Conservation (phyloP, 2,888 invertebrate species). For the Volucella zonaria region DNA sequence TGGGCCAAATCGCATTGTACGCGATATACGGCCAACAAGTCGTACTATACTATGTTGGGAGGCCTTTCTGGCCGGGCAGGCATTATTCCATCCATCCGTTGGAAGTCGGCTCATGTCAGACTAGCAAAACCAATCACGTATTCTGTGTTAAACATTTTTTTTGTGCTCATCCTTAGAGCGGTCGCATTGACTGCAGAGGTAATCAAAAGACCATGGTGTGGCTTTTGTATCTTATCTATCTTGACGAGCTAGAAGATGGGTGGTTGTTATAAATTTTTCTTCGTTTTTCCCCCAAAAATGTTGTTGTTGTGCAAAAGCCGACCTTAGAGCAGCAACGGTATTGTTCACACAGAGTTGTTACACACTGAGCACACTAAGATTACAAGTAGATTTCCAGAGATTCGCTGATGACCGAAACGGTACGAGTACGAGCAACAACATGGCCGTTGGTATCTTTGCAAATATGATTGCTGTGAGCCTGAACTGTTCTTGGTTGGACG, state of each 20-base stretch:
- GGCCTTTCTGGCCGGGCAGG: slow-evolving; percentile 31
- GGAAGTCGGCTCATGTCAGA: slow-evolving; percentile 64
- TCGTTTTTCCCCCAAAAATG: not conserved
- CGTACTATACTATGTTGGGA: slow-evolving; percentile 28
- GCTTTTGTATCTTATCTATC: slow-evolving; percentile 55
- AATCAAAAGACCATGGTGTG: slow-evolving; percentile 60
- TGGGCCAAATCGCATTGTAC: slow-evolving; percentile 65
- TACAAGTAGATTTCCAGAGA: slow-evolving; percentile 38
- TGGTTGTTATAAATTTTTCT: slow-evolving; percentile 61
- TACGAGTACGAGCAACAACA: too few species aligned
- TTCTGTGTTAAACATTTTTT: slow-evolving; percentile 83
- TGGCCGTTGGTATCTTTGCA: too few species aligned
- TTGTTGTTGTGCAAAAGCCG: slow-evolving; percentile 54
- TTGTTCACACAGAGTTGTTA: slow-evolving; percentile 71
- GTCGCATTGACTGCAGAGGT: slow-evolving; percentile 22
- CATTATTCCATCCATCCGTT: too few species aligned
- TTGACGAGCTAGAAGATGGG: slow-evolving; percentile 42
- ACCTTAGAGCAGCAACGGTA: slow-evolving; percentile 68
- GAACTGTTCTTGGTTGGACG: too few species aligned
- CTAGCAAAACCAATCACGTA: slow-evolving; percentile 79
- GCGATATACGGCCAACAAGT: slow-evolving; percentile 23
- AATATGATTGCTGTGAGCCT: too few species aligned
- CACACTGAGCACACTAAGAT: slow-evolving; percentile 59
- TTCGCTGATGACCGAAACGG: not conserved
- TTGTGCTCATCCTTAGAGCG: slow-evolving; percentile 74